Conservation (phyloP, 2,888 invertebrate species). For the Tricholauxania praeusta region DNA sequence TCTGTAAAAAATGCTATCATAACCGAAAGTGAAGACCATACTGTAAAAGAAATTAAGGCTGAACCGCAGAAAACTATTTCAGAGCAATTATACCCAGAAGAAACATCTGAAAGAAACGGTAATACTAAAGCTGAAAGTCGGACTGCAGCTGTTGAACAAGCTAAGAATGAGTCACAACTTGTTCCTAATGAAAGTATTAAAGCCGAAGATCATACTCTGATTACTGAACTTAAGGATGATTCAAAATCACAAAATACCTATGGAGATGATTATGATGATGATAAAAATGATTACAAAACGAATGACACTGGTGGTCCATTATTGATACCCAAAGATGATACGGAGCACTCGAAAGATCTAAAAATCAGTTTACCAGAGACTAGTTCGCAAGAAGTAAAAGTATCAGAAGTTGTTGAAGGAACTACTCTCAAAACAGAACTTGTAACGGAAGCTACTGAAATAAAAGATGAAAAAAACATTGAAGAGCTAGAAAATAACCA, state of each 20-base stretch:
- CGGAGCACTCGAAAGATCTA: conserved; percentile 7
- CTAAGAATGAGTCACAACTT: too few species aligned
- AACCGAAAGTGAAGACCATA: background rate
- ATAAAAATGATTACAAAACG: background rate
- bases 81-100: background rate
- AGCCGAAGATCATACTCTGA: background rate
- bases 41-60: background rate
- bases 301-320: background rate
- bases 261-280: conserved; percentile 5
- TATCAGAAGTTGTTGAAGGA: background rate
- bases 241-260: background rate
- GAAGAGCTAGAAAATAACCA: background rate
- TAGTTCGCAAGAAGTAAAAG: background rate
- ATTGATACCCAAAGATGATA: background rate
- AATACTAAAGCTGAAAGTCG: background rate
- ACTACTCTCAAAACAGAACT: background rate
- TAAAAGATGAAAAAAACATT: too few species aligned
- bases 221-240: too few species aligned
- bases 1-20: too few species aligned
- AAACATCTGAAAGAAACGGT: background rate
- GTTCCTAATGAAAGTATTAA: background rate
- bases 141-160: background rate
- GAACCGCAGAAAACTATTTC: background rate
- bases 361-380: conserved; percentile 16
- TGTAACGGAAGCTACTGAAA: background rate